A percentile compares a stretch with the other conserved stretches of the same genome.
These are phyloP conservation scores for Ptilonorhynchus violaceus DNA, from an alignment of 2,113 vertebrate genomes.

Conservation along the genomic window DNA sequence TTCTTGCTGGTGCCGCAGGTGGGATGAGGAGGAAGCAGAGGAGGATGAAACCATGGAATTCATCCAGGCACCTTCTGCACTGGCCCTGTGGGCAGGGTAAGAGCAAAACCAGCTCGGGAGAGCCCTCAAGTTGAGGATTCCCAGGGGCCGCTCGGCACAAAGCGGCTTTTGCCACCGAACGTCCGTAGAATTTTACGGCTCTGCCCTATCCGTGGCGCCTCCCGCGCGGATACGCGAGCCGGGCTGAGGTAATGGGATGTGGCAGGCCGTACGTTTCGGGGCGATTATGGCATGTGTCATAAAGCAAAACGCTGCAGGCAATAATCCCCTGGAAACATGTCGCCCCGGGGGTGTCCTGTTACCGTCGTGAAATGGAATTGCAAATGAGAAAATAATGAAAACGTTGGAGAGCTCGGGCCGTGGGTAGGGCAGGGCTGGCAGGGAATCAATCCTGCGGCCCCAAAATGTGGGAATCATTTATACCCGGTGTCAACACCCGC, in stretches of 20 bases:
- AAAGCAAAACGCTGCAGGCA: slow-evolving; percentile 51
- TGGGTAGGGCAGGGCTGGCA: not conserved
- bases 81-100: not conserved
- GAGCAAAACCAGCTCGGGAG: not conserved
- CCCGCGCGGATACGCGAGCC: not conserved
- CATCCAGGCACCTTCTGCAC: not conserved
- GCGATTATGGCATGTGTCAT: slow-evolving; percentile 43
- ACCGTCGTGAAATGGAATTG: not conserved
- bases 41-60: not conserved
- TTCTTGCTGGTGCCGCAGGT: not conserved
- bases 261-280: slow-evolving; percentile 23
- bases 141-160: not conserved
- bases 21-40: not conserved
- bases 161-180: slow-evolving; percentile 11
- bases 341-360: not conserved
- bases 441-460: not conserved
- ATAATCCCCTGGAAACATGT: slow-evolving; percentile 51
- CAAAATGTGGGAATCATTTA: not conserved
- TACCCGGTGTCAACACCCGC: not conserved
- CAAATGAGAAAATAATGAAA: slow-evolving; percentile 43
- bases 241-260: slow-evolving; percentile 20
- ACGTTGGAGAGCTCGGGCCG: not conserved
- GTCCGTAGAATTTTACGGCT: slow-evolving; percentile 32
- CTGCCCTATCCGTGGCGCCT: not conserved
- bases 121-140: not conserved